Conservation (phyloP, 2,113 vertebrate species). For the Sula dactylatra region DNA sequence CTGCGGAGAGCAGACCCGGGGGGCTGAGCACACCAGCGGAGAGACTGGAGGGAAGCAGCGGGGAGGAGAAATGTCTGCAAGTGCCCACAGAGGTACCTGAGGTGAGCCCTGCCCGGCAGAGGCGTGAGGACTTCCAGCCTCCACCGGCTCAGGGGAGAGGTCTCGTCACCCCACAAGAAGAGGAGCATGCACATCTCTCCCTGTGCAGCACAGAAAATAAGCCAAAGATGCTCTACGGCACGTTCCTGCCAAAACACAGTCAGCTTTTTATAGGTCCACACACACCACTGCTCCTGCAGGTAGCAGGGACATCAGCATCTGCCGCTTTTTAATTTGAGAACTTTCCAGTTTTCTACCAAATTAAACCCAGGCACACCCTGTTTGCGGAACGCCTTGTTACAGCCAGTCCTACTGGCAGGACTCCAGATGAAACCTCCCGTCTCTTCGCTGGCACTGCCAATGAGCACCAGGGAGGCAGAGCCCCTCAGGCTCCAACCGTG, state of each 20-base stretch:
- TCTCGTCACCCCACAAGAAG: neutral
- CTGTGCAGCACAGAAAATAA: neutral
- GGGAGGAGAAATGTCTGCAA: neutral
- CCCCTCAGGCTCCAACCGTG: rapidly evolving
- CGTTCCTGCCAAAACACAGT: neutral
- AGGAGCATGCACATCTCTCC: neutral
- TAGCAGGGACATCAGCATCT: neutral
- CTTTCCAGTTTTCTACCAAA: neutral
- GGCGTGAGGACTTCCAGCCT: neutral
- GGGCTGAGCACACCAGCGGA: neutral
- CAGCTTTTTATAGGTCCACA: neutral
- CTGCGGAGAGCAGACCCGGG: neutral
- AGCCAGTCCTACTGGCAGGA: neutral
- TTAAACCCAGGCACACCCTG: neutral
- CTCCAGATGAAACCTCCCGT: neutral
- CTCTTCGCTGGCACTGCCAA: neutral
- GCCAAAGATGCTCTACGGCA: rapidly evolving
- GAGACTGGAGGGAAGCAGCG: neutral
- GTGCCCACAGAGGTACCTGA: neutral
- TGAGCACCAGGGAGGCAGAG: neutral
- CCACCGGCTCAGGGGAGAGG: rapidly evolving
- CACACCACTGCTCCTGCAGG: neutral
- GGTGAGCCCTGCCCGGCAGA: neutral
- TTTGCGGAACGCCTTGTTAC: neutral
- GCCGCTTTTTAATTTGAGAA: neutral